Conservation (phyloP, 1,140 invertebrate species). For the Camponotus pennsylvanicus region DNA sequence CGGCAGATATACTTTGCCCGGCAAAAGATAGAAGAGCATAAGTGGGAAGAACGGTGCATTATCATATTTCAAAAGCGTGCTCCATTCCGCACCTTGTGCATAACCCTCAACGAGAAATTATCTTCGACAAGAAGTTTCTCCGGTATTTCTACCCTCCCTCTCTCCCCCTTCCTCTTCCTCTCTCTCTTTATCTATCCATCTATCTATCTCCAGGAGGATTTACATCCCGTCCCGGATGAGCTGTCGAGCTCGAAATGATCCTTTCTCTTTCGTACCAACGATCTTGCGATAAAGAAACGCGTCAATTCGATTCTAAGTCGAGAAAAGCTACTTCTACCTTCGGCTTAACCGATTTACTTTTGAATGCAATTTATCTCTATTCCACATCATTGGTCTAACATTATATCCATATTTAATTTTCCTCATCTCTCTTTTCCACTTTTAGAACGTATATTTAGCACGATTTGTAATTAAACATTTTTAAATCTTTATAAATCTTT, state of each 20-base stretch:
- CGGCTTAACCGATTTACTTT: not conserved
- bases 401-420: not conserved
- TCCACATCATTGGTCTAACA: not conserved
- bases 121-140: conserved; percentile 56
- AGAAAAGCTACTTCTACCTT: not conserved
- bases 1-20: conserved; percentile 3
- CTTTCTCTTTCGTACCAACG: not conserved
- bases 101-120: conserved; percentile 64
- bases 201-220: conserved; percentile 55
- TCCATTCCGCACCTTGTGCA: conserved; percentile 12
- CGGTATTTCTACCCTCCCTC: not conserved
- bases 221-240: conserved; percentile 54
- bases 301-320: conserved; percentile 7
- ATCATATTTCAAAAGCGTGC: conserved; percentile 54
- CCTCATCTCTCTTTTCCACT: not conserved
- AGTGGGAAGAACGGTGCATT: conserved; percentile 45
- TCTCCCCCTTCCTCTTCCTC: too few relatives aligned
- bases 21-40: conserved; percentile 11
- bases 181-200: too few relatives aligned
- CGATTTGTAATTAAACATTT: not conserved
- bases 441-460: not conserved
- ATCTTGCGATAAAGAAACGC: conserved; percentile 16
- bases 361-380: not conserved
- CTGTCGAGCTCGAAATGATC: conserved; percentile 58
- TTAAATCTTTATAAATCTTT: too few relatives aligned